These are phyloP conservation scores for Mythimna impura DNA, from an alignment of 2,888 invertebrate genomes.

Conservation along the genomic window DNA sequence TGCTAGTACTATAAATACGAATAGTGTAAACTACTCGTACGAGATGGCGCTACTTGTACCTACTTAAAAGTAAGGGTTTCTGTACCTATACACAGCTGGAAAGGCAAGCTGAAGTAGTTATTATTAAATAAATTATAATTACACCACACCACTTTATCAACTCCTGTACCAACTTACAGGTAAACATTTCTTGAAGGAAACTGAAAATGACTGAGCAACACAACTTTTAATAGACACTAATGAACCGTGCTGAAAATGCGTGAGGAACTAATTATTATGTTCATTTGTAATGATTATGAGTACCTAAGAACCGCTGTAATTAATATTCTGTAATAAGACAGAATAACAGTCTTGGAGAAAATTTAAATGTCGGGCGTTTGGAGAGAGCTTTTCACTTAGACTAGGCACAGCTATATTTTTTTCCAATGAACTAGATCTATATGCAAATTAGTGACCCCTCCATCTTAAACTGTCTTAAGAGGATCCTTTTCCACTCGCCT, in stretches of 20 bases:
- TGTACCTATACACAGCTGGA: not conserved
- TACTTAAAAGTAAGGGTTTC: no score
- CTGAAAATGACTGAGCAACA: constrained; percentile 9
- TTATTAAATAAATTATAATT: no score
- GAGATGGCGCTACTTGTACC: constrained; percentile 28
- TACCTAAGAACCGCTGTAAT: constrained; percentile 4
- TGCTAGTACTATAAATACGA: not conserved
- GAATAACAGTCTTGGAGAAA: not conserved
- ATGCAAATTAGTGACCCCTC: no score
- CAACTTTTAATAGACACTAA: constrained; percentile 34
- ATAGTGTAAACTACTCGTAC: not conserved
- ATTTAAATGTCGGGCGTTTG: not conserved
- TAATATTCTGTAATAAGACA: constrained; percentile 5
- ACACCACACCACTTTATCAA: no score
- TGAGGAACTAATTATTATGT: constrained; percentile 49
- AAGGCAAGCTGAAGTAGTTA: no score
- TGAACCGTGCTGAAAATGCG: constrained; percentile 37
- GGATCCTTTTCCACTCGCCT: no score
- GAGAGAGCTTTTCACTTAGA: no score
- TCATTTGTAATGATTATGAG: constrained; percentile 24
- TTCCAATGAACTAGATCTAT: no score
- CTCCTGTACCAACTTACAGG: not conserved
- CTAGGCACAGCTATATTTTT: no score
- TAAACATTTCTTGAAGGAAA: not conserved
- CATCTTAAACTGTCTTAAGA: no score